Conservation (phyloP, 2,113 vertebrate genomes). For the Fregetta grallaria region DNA sequence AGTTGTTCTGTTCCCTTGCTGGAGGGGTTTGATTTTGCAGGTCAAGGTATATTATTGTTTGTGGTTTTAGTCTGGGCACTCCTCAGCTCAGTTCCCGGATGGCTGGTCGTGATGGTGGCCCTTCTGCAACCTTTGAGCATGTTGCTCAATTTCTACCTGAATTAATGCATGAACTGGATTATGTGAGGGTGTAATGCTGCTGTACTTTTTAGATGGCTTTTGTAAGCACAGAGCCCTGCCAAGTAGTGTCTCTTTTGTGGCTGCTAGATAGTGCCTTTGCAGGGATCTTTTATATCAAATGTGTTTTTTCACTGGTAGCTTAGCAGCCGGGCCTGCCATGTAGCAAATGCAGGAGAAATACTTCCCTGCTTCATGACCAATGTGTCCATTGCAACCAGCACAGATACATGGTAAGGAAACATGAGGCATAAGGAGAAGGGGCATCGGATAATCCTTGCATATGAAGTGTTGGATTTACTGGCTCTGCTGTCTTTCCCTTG, state of each 20-base stretch:
- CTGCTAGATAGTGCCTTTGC: not conserved
- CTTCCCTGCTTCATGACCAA: no score
- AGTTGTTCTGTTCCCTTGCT: not conserved
- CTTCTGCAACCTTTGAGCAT: not conserved
- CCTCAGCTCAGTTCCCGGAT: not conserved
- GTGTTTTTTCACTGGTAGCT: not conserved
- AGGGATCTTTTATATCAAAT: not conserved
- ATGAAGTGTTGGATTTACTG: not conserved
- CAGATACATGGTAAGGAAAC: not conserved
- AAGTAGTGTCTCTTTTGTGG: not conserved
- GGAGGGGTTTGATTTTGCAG: not conserved
- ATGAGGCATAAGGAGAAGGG: not conserved
- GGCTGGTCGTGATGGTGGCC: not conserved
- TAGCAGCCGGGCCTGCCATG: not conserved
- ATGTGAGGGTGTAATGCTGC: not conserved
- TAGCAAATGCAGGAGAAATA: not conserved
- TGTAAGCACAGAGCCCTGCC: not conserved
- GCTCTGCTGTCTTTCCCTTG: not conserved
- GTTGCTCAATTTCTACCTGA: not conserved
- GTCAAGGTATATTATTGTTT: not conserved
- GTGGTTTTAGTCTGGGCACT: not conserved
- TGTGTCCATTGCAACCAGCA: not conserved
- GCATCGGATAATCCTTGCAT: fast-evolving
- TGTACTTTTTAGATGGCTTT: not conserved
- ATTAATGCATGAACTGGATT: not conserved